Evolutionary conservation across 53 echinoderm and acorn worm species (phyloP), one percentile per base, ranked within the genome.

Genomic region (Mesocentrotus franciscanus): DNA sequence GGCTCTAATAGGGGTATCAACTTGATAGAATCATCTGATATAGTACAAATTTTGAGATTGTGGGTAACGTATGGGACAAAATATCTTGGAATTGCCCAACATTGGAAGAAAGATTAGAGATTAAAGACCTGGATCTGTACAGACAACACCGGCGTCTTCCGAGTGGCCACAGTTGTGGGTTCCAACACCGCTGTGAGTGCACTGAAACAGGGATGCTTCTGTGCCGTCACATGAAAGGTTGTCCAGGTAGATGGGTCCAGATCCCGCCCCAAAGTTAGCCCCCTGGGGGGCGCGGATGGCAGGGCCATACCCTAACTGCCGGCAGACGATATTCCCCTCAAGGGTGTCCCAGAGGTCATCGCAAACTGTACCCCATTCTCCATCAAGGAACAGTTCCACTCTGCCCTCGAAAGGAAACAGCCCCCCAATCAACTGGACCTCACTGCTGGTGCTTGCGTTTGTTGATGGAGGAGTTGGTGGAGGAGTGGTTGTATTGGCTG

Each of bases 351-450:
- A 97, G 15, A 89, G 95, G 60, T 97, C 97, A 55, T 97, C 97
- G 78, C 97, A 97, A 36, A 97, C 97, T 35, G 97, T 97, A 8
- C 97, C 97, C 97, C 97, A 97, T 89, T 78, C 39, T 26, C 93
- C 96, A 70, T 95, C 6, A 61, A 89, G 75, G 84, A 92, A 93
- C 16, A 97, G 57, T 83, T 97, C 97, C 57, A 97, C 97, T 27
- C 97, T 61, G 30, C 97, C 97, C 92, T 97, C 96, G 85, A 83
- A 83, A 8, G 42, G 30, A 4, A 93, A 35, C 4, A 39, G 24
- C 6, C 97, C 94, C 15, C 29, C 94, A 2, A 94, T 95, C 7
- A 97, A 94, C 20, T 96, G 96, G 6, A 97, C 42, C 0, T 81
- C 42, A 32, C 14, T 1, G 36, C 17, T 39, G 36, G 42, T 4